Evolutionary conservation across 2,888 invertebrate species (phyloP).

Genomic region (Ariolimax columbianus): DNA sequence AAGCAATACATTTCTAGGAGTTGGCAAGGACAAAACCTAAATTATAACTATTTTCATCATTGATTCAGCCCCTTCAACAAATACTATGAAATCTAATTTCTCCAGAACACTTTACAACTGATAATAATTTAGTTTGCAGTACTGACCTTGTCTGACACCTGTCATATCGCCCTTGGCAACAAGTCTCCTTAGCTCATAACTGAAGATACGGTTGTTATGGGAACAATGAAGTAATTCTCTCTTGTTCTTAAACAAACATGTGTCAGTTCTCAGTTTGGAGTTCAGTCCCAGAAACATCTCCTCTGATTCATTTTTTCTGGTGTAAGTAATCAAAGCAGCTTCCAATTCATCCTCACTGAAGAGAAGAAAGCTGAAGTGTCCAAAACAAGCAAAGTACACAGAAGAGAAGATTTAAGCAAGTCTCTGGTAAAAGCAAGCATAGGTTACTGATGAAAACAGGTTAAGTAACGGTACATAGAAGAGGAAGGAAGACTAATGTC

Average conservation of each 20-base stretch:
- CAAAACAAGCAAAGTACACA: background rate
- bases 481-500: too few species aligned
- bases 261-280: conserved; percentile 1
- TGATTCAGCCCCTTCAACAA: too few species aligned
- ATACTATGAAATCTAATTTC: too few species aligned
- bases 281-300: conserved; percentile 77
- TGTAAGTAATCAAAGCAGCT: conserved; percentile 78
- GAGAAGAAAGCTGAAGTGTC: background rate
- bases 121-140: conserved; percentile 23
- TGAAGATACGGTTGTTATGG: conserved; percentile 25
- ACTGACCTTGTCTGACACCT: conserved; percentile 52
- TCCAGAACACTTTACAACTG: too few species aligned
- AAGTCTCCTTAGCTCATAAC: conserved; percentile 42
- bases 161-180: conserved; percentile 53
- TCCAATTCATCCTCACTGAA: conserved; percentile 77
- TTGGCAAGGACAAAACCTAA: too few species aligned
- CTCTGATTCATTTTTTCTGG: conserved; percentile 78
- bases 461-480: too few species aligned
- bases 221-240: conserved; percentile 31
- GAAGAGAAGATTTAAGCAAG: background rate
- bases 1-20: too few species aligned
- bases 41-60: too few species aligned
- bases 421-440: too few species aligned
- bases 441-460: too few species aligned
- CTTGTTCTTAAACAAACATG: conserved; percentile 30